A percentile compares a stretch with the other conserved stretches of the same genome.
These are phyloP conservation scores for Nematostella vectensis DNA, from an alignment of 92 coral and sea anemone genomes.

Conservation along the genomic window DNA sequence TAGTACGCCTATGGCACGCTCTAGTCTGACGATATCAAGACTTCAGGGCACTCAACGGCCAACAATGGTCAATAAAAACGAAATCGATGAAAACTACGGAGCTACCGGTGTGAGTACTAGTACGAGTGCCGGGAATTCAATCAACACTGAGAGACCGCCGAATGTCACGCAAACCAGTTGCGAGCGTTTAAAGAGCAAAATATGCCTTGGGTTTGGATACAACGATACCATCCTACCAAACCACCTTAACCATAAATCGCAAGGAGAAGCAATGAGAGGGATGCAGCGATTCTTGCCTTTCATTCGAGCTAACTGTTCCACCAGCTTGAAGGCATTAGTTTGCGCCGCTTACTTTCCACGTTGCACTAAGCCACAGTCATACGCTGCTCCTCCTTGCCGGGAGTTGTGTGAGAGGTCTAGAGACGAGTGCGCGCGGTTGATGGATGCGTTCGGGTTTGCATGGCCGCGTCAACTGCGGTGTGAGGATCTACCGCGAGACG, in stretches of 20 bases:
- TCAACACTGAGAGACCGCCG: too few relatives aligned
- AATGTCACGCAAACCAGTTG: conserved; percentile 18
- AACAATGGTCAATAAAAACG: too few relatives aligned
- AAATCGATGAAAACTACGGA: too few relatives aligned
- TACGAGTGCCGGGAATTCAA: too few relatives aligned
- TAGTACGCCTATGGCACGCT: too few relatives aligned
- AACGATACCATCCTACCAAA: conserved; percentile 20
- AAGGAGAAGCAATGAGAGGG: conserved; percentile 6
- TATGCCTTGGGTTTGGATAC: conserved; percentile 32
- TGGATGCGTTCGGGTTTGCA: conserved; percentile 24
- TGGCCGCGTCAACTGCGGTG: conserved; percentile 16
- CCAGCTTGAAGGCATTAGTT: conserved; percentile 25
- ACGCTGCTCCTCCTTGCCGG: conserved; percentile 33
- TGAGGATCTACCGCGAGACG: conserved; percentile 12
- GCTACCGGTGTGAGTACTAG: too few relatives aligned
- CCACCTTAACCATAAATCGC: conserved; percentile 17
- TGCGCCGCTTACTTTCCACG: conserved; percentile 38
- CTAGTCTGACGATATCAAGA: too few relatives aligned
- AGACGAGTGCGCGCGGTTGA: conserved; percentile 30
- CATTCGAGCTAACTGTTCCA: conserved; percentile 43
- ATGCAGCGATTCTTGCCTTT: conserved; percentile 19
- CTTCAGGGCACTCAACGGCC: too few relatives aligned
- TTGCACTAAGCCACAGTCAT: conserved; percentile 21
- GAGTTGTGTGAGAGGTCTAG: conserved; percentile 35
- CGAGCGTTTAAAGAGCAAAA: conserved; percentile 18